Percentiles rank a stretch among this genome's conserved stretches.
Conservation (phyloP, 1,140 invertebrate species). For the Pteromalus puparum region DNA sequence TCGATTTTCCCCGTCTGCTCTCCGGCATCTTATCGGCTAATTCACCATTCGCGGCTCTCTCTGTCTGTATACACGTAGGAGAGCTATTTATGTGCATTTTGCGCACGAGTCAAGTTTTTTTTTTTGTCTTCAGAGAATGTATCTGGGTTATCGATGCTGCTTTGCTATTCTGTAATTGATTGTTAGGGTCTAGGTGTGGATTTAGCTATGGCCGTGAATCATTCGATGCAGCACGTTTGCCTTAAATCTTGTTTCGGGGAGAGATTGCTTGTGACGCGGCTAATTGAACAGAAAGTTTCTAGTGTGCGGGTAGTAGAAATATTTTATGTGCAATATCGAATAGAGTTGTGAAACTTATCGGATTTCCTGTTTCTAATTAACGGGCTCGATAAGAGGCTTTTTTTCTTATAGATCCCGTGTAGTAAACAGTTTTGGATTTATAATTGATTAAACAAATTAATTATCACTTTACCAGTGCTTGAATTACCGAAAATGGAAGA, state of each 20-base stretch:
- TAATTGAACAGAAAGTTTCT: background rate
- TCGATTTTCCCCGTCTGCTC: slow-evolving; percentile 15
- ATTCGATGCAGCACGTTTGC: background rate
- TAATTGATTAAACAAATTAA: background rate
- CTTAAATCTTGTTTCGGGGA: background rate
- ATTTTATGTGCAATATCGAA: background rate
- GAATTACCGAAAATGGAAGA: background rate
- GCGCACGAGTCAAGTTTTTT: background rate
- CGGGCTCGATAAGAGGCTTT: background rate
- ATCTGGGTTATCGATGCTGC: background rate
- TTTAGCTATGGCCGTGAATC: background rate
- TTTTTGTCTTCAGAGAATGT: background rate
- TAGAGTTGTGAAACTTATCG: background rate
- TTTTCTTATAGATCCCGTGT: no score
- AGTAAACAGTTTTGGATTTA: background rate
- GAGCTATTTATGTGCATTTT: background rate
- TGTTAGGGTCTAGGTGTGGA: no score
- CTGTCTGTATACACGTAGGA: background rate
- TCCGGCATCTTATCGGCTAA: background rate
- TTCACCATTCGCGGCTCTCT: background rate
- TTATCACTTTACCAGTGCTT: background rate
- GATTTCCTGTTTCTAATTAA: background rate
- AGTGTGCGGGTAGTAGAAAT: no score
- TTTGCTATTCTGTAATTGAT: background rate
- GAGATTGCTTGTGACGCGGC: background rate